Percentiles rank a stretch among this genome's conserved stretches.
Conservation (phyloP, 2,888 invertebrate genomes). For the Tryphoninae sp. region DNA sequence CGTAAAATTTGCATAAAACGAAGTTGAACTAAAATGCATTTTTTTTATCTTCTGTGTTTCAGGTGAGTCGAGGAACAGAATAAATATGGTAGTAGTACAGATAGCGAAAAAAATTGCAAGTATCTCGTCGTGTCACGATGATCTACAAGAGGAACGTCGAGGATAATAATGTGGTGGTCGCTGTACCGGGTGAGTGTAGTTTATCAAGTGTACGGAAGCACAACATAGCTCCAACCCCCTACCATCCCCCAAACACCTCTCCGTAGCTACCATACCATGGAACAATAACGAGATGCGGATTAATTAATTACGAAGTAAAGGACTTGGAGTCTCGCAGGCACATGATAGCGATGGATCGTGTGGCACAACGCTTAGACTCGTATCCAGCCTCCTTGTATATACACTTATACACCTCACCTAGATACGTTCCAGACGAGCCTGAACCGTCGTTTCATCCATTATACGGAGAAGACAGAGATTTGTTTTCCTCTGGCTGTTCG, state of each 20-base stretch:
- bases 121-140: conserved; percentile 42
- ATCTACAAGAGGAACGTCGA: conserved; percentile 47
- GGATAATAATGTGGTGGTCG: conserved; percentile 56
- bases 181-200: conserved; percentile 58
- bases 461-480: conserved; percentile 77
- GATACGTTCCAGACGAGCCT: conserved; percentile 50
- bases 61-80: conserved; percentile 71
- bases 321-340: conserved; percentile 48
- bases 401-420: neutral
- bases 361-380: conserved; percentile 36
- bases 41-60: conserved; percentile 66
- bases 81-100: conserved; percentile 35
- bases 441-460: conserved; percentile 77
- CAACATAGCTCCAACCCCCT: conserved; percentile 12
- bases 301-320: conserved; percentile 73
- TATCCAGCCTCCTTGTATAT: conserved; percentile 25
- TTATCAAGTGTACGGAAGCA: conserved; percentile 50
- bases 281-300: conserved; percentile 67
- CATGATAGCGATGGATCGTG: conserved; percentile 56
- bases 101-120: conserved; percentile 21
- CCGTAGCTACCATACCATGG: conserved; percentile 4
- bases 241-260: conserved; percentile 7
- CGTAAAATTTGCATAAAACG: neutral
- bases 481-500: conserved; percentile 71
- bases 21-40: neutral